Evolutionary conservation across 1,140 invertebrate species (phyloP), one percentile per base, ranked within the genome.

Genomic region (Helicorthomorpha holstii): DNA sequence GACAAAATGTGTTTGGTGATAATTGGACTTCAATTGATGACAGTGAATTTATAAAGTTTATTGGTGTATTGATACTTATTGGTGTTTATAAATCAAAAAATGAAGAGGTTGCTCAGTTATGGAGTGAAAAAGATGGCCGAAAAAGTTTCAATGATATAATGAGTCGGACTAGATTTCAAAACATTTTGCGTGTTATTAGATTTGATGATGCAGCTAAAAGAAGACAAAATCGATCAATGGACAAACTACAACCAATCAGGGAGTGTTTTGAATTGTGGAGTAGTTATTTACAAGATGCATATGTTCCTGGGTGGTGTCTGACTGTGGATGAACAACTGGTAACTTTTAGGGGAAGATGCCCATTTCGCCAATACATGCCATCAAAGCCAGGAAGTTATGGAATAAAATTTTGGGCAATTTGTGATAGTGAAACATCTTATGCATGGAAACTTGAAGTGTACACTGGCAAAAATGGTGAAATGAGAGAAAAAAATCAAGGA

Each of bases 241-340:
- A 46, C 21, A 46, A 46, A 46, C 44, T 46, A 22, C 21, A 10
- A 25, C 44, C 44, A 22, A 46, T 46, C 7, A 46, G 44, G 21
- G 25, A 46, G 19, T 10, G 4, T 22, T 46, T 46, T 46, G 44
- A 46, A 7, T 22, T 46, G 19, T 46, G 44, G 44, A 19, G 12
- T 12, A 46, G 7, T 12, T 22, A 21, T 22, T 22, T 46, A 22
- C 7, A 46, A 46, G 44, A 46, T 25, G 7, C 44, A 21, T 46
- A 46, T 19, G 19, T 22, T 10, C 21, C 19, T 10, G 44, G 21
- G 14, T 21, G 55, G 43, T 23, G 48, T 41, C 2, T 64, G 16
- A 58, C 58, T 10, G 57, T 65, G n/a, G 63, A 64, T 55, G 60
- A 65, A 48, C 63, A 63, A 50, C 51, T 64, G 29, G 49, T 62